These are phyloP conservation scores for Entomyzon cyanotis DNA, from an alignment of 2,113 vertebrate genomes.

Conservation along the genomic window DNA sequence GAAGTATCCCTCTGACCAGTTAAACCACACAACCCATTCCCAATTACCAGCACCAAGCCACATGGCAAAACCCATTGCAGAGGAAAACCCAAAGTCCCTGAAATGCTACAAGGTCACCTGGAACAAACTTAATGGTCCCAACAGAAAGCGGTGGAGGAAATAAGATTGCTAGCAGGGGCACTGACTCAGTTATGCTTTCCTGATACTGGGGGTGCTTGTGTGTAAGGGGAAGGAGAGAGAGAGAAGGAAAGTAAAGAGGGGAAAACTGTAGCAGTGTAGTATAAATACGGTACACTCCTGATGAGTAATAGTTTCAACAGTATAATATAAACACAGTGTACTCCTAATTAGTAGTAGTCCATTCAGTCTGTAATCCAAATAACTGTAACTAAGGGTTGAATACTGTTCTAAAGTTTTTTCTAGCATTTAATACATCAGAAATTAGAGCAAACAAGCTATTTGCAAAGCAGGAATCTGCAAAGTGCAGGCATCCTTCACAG, in stretches of 20 bases:
- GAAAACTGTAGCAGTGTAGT: not conserved
- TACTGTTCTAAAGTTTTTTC: not conserved
- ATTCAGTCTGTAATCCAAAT: not conserved
- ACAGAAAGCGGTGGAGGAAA: not conserved
- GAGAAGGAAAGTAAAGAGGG: not conserved
- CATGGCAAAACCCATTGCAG: not conserved
- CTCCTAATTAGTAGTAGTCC: not conserved
- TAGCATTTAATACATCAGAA: not conserved
- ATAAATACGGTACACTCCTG: not conserved
- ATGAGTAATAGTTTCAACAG: not conserved
- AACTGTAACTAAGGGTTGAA: not conserved
- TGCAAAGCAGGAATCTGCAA: not conserved
- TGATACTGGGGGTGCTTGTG: not conserved
- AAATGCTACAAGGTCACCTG: not conserved
- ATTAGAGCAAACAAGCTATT: not conserved
- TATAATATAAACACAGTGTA: not conserved
- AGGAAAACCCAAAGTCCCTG: not conserved
- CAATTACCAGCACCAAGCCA: not conserved
- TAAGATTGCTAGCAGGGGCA: not conserved
- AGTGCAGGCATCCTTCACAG: not conserved
- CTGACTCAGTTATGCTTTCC: not conserved
- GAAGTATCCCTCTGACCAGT: not conserved
- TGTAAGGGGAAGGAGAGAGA: not conserved
- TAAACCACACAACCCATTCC: not conserved
- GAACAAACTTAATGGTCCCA: not conserved